A percentile compares a stretch with the other conserved stretches of the same genome.
Evolutionary conservation across 2,888 invertebrate species (phyloP).

Genomic region (Balanococcus diminutus): DNA sequence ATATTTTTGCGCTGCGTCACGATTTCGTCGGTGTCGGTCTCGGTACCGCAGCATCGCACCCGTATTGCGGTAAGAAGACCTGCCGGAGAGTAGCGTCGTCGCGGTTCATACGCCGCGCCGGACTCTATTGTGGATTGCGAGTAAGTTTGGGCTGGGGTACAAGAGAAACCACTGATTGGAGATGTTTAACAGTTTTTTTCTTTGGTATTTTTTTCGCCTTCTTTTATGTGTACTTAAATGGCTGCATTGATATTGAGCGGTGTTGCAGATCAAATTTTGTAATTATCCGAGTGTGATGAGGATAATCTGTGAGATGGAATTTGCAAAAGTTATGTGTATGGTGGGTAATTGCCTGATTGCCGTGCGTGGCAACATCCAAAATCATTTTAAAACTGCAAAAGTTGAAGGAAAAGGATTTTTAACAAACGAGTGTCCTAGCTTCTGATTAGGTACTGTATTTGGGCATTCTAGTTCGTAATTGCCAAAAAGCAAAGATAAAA

Average conservation of each 20-base stretch:
- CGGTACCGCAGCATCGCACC: not conserved
- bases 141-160: not conserved
- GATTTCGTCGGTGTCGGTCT: conserved; percentile 47
- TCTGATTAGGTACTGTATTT: too few relatives aligned
- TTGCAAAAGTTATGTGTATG: not conserved
- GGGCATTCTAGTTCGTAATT: too few relatives aligned
- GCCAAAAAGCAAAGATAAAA: too few relatives aligned
- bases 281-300: conserved; percentile 6
- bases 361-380: too few relatives aligned
- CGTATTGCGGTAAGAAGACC: conserved; percentile 31
- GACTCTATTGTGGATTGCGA: not conserved
- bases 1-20: conserved; percentile 49
- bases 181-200: conserved; percentile 33
- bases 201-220: conserved; percentile 12
- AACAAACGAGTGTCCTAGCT: too few relatives aligned
- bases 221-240: not conserved
- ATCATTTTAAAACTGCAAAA: too few relatives aligned
- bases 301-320: not conserved
- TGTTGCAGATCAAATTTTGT: not conserved
- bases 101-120: not conserved
- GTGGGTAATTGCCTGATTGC: not conserved
- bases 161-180: conserved; percentile 49
- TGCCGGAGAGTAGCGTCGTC: not conserved
- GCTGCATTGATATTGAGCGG: not conserved
- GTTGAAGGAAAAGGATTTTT: too few relatives aligned